These are phyloP conservation scores for Cyrtonyx montezumae DNA, from an alignment of 2,113 vertebrate species.

Conservation along the genomic window DNA sequence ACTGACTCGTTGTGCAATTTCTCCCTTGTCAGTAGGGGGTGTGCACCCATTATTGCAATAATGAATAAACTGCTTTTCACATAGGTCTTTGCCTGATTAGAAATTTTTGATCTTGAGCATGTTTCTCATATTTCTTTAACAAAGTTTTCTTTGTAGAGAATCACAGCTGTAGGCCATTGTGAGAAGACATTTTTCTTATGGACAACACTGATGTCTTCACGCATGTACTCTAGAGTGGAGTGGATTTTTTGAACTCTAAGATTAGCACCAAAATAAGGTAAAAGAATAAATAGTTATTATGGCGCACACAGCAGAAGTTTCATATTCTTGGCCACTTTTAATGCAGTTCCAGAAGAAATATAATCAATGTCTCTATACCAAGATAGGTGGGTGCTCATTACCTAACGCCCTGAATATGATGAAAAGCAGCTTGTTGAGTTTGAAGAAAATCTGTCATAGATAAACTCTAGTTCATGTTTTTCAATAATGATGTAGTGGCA, in stretches of 20 bases:
- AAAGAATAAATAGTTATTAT: background rate
- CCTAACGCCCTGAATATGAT: background rate
- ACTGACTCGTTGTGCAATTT: too few species aligned
- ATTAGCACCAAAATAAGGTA: background rate
- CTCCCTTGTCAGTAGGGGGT: too few species aligned
- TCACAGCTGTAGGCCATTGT: background rate
- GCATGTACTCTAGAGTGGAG: background rate
- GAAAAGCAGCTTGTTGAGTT: background rate
- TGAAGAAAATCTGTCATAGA: background rate
- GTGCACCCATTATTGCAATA: too few species aligned
- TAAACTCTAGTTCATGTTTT: background rate
- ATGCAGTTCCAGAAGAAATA: background rate
- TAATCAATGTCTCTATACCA: background rate
- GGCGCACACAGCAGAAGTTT: accelerated
- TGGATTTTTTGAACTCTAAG: background rate
- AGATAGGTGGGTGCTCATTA: background rate
- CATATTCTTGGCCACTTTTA: background rate
- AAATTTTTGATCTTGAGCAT: too few species aligned
- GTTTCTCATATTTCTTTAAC: background rate
- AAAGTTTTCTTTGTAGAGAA: background rate
- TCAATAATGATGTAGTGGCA: background rate
- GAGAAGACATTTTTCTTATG: background rate
- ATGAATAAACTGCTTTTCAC: too few species aligned
- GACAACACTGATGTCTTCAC: background rate
- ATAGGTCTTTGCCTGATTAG: too few species aligned